phyloP scores from a whole-genome alignment of 1,140 invertebrate species.

The Hermatobates lingyangjiaoensis region DNA sequence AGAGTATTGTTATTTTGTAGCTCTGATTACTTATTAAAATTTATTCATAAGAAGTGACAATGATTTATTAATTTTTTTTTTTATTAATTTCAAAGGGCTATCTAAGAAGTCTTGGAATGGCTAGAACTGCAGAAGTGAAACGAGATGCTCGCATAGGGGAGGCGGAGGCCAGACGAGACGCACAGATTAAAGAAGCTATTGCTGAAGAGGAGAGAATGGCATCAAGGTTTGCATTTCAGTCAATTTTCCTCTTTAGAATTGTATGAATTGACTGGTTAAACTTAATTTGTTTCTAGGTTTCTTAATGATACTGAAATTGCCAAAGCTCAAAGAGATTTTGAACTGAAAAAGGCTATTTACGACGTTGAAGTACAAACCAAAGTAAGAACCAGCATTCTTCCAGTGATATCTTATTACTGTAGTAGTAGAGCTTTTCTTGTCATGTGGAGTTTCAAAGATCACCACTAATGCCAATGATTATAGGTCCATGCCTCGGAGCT shows the following conservation, averaged over 20 bases:
- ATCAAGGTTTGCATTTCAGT: slow-evolving; percentile 23
- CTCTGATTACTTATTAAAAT: not conserved
- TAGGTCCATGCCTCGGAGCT: too few relatives aligned
- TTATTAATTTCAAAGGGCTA: slow-evolving; percentile 52
- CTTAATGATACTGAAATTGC: slow-evolving; percentile 92
- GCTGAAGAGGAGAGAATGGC: slow-evolving; percentile 94
- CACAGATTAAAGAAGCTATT: slow-evolving; percentile 79
- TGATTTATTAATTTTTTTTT: slow-evolving; percentile 12
- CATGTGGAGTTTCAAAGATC: too few relatives aligned
- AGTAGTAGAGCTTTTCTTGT: too few relatives aligned
- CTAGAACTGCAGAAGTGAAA: slow-evolving; percentile 90
- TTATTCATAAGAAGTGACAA: not conserved
- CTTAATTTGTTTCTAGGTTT: slow-evolving; percentile 31
- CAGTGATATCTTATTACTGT: too few relatives aligned
- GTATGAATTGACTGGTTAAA: not conserved
- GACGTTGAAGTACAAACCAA: slow-evolving; percentile 94
- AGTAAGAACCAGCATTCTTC: too few relatives aligned
- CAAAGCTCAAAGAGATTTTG: slow-evolving; percentile 88
- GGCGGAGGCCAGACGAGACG: slow-evolving; percentile 76
- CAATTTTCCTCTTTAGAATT: not conserved
- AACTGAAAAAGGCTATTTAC: slow-evolving; percentile 91
- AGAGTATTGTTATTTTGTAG: not conserved
- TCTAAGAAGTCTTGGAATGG: slow-evolving; percentile 85
- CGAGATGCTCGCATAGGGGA: slow-evolving; percentile 89
- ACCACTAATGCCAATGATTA: too few relatives aligned